Percentiles rank a stretch among this genome's conserved stretches.
phyloP scores from a whole-genome alignment of 2,888 invertebrate genomes.

The Drosophila algonquin region DNA sequence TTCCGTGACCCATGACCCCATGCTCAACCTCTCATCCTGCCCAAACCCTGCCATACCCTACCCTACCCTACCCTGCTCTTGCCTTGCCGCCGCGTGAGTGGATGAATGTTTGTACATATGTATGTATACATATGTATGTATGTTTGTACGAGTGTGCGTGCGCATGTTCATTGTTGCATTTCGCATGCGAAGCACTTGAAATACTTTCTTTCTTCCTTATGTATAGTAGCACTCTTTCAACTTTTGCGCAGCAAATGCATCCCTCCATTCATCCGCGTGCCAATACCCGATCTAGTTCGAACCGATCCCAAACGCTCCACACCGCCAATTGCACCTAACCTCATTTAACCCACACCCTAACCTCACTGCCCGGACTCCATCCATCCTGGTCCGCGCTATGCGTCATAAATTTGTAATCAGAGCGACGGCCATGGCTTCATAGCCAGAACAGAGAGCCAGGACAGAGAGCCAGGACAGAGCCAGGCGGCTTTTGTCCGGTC shows the following conservation, averaged over 20 bases:
- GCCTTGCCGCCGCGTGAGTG: slow-evolving; percentile 7
- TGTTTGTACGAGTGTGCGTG: slow-evolving; percentile 14
- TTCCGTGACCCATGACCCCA: slow-evolving; percentile 1
- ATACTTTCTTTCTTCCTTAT: slow-evolving; percentile 6
- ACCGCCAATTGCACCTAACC: slow-evolving; percentile 5
- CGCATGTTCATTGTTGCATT: slow-evolving; percentile 35
- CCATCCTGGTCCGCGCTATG: slow-evolving; percentile 19
- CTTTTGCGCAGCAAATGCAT: slow-evolving; percentile 6
- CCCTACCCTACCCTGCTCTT: not conserved
- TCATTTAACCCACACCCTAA: not conserved
- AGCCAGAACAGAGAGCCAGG: slow-evolving; percentile 12
- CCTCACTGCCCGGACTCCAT: not conserved
- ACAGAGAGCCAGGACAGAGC: slow-evolving; percentile 6
- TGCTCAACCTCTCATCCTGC: slow-evolving; percentile 12
- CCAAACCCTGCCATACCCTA: not conserved
- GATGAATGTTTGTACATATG: slow-evolving; percentile 30
- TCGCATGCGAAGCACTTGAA: slow-evolving; percentile 28
- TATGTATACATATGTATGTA: slow-evolving; percentile 15
- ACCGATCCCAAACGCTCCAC: not conserved
- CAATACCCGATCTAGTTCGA: not conserved
- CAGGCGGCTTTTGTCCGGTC: slow-evolving; percentile 49
- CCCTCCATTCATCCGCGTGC: not conserved
- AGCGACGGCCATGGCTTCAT: slow-evolving; percentile 18
- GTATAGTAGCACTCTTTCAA: slow-evolving; percentile 14
- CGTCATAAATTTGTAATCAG: slow-evolving; percentile 51